Percentiles rank a stretch among this genome's conserved stretches.
Evolutionary conservation across 2,113 vertebrate species (phyloP).

Genomic region (Drymodes brunneopygia): DNA sequence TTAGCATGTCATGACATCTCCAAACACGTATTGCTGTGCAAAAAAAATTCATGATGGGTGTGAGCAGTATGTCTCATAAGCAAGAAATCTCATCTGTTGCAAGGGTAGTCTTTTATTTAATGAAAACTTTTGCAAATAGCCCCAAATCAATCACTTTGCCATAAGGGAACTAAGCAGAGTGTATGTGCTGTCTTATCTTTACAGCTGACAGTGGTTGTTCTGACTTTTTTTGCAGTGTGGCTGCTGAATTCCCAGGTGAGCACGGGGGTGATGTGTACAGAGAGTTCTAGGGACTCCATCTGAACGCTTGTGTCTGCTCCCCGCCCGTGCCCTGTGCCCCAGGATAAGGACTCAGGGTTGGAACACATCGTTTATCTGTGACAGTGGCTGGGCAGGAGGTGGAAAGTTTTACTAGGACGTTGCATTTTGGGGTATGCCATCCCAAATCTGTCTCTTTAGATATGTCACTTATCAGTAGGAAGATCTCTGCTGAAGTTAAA

Average conservation of each 20-base stretch:
- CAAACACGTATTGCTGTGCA: not conserved
- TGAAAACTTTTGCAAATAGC: not conserved
- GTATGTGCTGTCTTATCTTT: not conserved
- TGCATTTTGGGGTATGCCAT: not conserved
- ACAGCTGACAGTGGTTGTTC: fast-evolving
- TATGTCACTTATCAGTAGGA: not conserved
- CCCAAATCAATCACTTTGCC: not conserved
- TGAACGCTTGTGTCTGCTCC: not conserved
- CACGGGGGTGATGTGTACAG: not conserved
- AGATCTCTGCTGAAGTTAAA: not conserved
- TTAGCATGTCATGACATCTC: not conserved
- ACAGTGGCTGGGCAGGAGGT: not conserved
- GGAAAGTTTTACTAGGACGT: not conserved
- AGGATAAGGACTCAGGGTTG: not conserved
- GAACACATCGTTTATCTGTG: not conserved
- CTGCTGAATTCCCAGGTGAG: not conserved
- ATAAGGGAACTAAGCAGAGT: not conserved
- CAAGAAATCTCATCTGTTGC: not conserved
- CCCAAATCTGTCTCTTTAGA: not conserved
- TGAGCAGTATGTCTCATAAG: not conserved
- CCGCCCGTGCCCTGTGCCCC: fast-evolving
- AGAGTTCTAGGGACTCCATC: not conserved
- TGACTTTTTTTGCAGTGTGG: not conserved
- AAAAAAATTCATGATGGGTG: not conserved
- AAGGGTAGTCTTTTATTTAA: not conserved